phyloP scores from a whole-genome alignment of 2,888 invertebrate species.

The Leucophora obtusa region DNA sequence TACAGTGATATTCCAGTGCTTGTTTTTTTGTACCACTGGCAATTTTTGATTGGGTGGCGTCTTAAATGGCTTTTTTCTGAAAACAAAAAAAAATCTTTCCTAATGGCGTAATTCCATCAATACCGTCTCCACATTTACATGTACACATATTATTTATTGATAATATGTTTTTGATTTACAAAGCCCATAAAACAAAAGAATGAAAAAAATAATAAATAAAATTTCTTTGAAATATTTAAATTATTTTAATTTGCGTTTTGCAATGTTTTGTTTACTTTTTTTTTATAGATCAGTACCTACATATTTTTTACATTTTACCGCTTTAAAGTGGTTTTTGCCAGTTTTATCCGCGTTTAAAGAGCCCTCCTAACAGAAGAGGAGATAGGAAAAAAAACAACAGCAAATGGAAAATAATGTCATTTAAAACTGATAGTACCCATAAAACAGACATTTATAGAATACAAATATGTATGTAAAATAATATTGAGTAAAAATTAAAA shows the following conservation, averaged over 20 bases:
- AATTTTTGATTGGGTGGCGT: too few species aligned
- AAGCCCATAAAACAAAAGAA: not conserved
- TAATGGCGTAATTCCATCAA: too few species aligned
- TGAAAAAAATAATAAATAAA: not conserved
- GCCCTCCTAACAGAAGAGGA: not conserved
- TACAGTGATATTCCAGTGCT: too few species aligned
- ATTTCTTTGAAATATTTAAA: conserved; percentile 17
- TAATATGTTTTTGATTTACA: not conserved
- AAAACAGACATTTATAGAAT: conserved; percentile 20
- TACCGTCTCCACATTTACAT: not conserved
- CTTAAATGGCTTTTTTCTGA: too few species aligned
- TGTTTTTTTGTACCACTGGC: too few species aligned
- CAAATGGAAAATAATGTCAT: conserved; percentile 34
- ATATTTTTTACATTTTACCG: conserved; percentile 64
- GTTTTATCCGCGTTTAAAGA: conserved; percentile 71
- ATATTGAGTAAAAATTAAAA: conserved; percentile 32
- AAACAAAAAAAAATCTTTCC: too few species aligned
- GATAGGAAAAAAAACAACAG: not conserved
- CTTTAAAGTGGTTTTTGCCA: conserved; percentile 75
- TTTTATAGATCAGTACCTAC: conserved; percentile 29
- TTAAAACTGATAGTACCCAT: conserved; percentile 42
- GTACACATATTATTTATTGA: not conserved
- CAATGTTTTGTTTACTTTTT: conserved; percentile 7
- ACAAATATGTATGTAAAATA: conserved; percentile 50
- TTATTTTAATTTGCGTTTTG: not conserved